These are phyloP conservation scores for Trachelus iudaicus DNA, from an alignment of 2,888 invertebrate species.

Conservation along the genomic window DNA sequence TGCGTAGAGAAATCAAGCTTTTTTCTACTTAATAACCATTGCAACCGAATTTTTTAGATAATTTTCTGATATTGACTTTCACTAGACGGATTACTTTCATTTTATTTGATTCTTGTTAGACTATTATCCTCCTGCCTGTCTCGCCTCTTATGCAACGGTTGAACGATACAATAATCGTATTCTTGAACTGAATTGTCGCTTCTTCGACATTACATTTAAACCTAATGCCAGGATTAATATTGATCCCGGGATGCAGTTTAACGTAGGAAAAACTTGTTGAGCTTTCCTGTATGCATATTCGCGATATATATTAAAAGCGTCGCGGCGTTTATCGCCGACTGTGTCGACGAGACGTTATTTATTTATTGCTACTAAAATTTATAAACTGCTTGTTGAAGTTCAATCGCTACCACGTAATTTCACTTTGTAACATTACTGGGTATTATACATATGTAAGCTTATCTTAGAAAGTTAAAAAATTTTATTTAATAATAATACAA, in stretches of 20 bases:
- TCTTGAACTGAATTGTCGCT: neutral
- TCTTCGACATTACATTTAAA: neutral
- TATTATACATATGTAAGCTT: neutral
- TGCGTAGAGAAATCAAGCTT: neutral
- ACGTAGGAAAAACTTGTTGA: neutral
- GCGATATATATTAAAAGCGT: neutral
- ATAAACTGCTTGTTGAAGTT: neutral
- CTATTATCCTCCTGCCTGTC: neutral
- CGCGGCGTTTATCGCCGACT: neutral
- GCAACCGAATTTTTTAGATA: neutral
- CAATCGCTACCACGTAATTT: neutral
- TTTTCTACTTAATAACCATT: neutral
- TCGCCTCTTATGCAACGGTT: neutral
- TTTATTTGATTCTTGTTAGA: neutral
- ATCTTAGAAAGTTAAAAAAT: neutral
- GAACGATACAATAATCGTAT: neutral
- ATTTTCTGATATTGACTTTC: neutral
- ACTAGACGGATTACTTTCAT: neutral
- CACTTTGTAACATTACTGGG: too few species aligned
- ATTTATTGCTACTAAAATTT: neutral
- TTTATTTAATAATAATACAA: neutral
- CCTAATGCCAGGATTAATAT: neutral
- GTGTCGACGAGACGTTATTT: neutral
- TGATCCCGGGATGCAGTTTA: neutral
- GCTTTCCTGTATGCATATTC: neutral